Base-by-base conservation (phyloP, 2,113 vertebrate genomes). In the Rhodinocichla rosea region DNA sequence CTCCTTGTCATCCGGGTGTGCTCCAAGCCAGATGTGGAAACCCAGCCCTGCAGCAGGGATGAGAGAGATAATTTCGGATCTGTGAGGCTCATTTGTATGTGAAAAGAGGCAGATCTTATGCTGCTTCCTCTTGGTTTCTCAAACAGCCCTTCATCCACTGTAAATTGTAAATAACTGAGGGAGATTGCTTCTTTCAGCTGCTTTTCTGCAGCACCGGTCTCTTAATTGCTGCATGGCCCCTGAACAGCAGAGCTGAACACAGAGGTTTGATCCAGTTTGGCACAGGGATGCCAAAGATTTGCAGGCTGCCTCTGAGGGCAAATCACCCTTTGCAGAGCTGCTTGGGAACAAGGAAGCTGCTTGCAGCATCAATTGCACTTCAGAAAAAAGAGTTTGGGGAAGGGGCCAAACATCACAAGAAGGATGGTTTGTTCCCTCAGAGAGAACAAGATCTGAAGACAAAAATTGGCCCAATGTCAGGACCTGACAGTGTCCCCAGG, bases 21-120 rank as follows among this genome's bases (percentile, higher is more conserved):
- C 94, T 95, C 65, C 76, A 88, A 94, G 82, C 79, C 90, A 93
- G 92, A 93, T 95, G 92, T 95, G 90, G 85, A 92, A 83, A 88
- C 86, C 88, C 92, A 96, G 80, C 93, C 92, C 76, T 93, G 88
- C 53, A 3, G 83, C 90, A 94, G 73, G 53, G 68, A 93, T 83
- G 88, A 94, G 87, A 90, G 92, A 84, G 90, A 87, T 70, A 94
- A 94, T 96, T 96, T 82, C 68, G 77, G 64, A 84, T 94, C 82
- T 91, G 47, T 53, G 59, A 92, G 52, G 63, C 92, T 96, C 88
- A 93, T 95, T 94, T 95, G 90, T 95, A 87, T 90, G 80, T 92
- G 92, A 95, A 96, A 94, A 94, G 89, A 96, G 76, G 40, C 23
- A 5, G 83, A 95, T 83, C 65, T 96, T 75, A 64, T 78, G 90